Base-by-base conservation (phyloP, 1,140 invertebrate species). In the Halyomorpha halys region DNA sequence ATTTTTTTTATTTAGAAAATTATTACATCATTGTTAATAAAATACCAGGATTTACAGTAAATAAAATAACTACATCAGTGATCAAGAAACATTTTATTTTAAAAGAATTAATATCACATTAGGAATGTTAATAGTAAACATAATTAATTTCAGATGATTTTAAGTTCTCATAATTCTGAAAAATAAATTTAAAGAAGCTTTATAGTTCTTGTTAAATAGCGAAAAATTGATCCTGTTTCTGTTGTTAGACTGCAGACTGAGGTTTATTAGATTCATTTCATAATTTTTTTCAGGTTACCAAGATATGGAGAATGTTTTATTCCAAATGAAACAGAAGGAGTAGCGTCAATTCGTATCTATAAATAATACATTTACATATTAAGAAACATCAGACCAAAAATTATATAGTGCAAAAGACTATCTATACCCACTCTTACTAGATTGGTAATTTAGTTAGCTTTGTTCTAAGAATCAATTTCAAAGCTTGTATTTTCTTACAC, bases 251-350 rank as follows among this genome's bases (percentile, higher is more conserved):
- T 49, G 47, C n/a, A 19, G 47, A 21, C n/a, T 18, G 14, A 49
- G n/a, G n/a, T 59, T 16, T 25, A 21, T 27, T 23, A 6, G 15
- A 15, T 27, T 62, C n/a, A 62, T 44, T 21, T 25, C 25, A 53
- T 53, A 1, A 49, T 18, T 14, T 9, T 30, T 39, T 64, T 64
- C 9, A 64, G 25, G 25, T 64, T 27, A 2, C 63, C 63, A 53
- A 64, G 44, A 30, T 59, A 64, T 18, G 25, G 18, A 14, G 71
- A 71, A 63, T 72, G 71, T 61, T 68, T 69, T 49, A 72, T 72
- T 19, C 71, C 71, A 66, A 72, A 72, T 11, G 68, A 69, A 53
- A 71, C 70, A 19, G 71, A 68, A 30, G 66, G 69, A n/a, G 68
- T 66, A 61, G 67, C 51, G 64, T 72, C 70, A 59, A 70, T 62